A percentile compares a stretch with the other conserved stretches of the same genome.
phyloP scores from a whole-genome alignment of 2,797 vertebrate genomes.

The Muscicapa striata region DNA sequence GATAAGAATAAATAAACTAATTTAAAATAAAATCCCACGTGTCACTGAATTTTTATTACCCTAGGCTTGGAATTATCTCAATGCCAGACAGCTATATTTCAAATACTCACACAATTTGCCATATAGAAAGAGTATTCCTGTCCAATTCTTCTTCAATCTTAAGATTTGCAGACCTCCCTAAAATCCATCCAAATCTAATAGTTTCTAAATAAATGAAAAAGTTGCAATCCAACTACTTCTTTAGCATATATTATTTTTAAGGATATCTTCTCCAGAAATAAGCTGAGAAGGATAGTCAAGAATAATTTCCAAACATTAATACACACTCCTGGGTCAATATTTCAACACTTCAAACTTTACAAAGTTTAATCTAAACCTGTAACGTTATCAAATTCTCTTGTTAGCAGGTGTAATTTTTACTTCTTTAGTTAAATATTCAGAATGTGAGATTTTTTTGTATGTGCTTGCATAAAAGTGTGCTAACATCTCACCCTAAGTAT shows the following conservation, averaged over 20 bases:
- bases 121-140: background rate
- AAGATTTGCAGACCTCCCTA: background rate
- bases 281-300: background rate
- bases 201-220: background rate
- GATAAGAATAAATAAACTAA: conserved; percentile 21
- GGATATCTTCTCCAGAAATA: background rate
- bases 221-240: background rate
- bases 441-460: background rate
- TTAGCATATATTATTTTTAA: background rate
- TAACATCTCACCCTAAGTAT: background rate
- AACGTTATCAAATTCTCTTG: background rate
- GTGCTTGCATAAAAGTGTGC: background rate
- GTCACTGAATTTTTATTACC: background rate
- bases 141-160: background rate
- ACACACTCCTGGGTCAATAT: background rate
- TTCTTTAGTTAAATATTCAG: background rate
- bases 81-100: background rate
- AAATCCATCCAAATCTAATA: background rate
- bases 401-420: background rate
- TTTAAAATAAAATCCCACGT: background rate
- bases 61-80: background rate
- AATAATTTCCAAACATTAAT: background rate
- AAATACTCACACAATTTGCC: background rate
- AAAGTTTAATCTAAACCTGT: background rate
- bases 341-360: background rate